These are phyloP conservation scores for Chloroclysta siterata DNA, from an alignment of 2,888 invertebrate genomes.

Conservation along the genomic window DNA sequence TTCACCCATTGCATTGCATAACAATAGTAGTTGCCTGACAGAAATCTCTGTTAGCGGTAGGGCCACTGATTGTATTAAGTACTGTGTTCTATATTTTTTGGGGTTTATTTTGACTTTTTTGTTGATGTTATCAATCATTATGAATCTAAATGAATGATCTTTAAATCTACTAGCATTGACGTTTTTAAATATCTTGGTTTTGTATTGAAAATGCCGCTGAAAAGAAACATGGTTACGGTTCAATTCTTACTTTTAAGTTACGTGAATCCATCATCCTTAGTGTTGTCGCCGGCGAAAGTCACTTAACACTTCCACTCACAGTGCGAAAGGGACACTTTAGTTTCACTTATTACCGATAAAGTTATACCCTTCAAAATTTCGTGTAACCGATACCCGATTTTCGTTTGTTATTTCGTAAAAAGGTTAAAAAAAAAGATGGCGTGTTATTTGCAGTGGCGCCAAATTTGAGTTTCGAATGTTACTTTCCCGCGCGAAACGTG, in stretches of 20 bases:
- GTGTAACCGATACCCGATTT: not conserved
- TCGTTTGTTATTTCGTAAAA: not conserved
- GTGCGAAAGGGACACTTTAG: conserved; percentile 47
- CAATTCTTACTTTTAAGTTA: conserved; percentile 65
- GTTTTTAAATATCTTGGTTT: not conserved
- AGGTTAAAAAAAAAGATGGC: conserved; percentile 23
- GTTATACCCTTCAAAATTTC: conserved; percentile 23
- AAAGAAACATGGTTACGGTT: conserved; percentile 9
- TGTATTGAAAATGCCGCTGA: not conserved
- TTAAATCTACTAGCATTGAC: no score
- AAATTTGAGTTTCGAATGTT: conserved; percentile 58
- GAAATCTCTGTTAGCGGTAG: no score
- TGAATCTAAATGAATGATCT: no score
- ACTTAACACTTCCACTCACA: conserved; percentile 63
- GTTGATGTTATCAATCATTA: no score
- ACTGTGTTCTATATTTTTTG: no score
- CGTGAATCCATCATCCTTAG: conserved; percentile 68
- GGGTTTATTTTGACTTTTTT: no score
- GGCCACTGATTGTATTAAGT: no score
- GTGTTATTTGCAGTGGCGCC: conserved; percentile 53
- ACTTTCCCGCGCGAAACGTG: conserved; percentile 70
- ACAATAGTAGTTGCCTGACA: no score
- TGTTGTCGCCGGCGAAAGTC: conserved; percentile 66
- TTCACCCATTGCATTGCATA: no score
- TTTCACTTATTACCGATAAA: conserved; percentile 44